Evolutionary conservation across 2,888 invertebrate genomes (phyloP), one percentile per base, ranked within the genome.

Genomic region (Cosmorhoe ocellata): DNA sequence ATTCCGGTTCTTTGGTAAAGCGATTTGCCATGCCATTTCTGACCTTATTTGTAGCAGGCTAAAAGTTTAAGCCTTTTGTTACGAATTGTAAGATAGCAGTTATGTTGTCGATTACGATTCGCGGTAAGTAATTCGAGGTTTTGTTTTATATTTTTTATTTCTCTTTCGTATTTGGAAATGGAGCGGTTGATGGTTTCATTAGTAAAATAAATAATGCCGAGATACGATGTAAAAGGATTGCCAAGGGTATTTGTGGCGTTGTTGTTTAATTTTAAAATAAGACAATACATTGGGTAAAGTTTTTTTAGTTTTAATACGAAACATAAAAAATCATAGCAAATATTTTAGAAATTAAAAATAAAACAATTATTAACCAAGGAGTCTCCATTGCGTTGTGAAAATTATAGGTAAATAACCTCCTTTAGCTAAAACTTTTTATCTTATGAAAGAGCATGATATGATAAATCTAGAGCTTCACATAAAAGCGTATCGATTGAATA

Each of bases 31-130:
- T 5, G 10, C 38, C n/a, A 46, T 46, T 46, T 34, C 34, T 31
- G 13, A 39, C 45, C 46, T 39, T 50, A 46, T 54, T 39, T 12
- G 9, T 7, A 34, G 7, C 1, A 0, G 0, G 0, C 1, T 37
- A 40, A 13, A n/a, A 45, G 53, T 41, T 38, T 30, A 41, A 43
- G 27, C 32, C 8, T 24, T 27, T 42, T 39, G 18, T 14, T 44
- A 31, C 26, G 13, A 41, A 45, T 57, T 31, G 46, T 52, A 51
- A 43, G 40, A 44, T 50, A 51, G 54, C 56, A 57, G 59, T 57
- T 58, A 61, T 61, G 56, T 50, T 32, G 47, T 43, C 59, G 53
- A 59, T 61, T 61, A 59, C 51, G 57, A 48, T 58, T 56, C 51
- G 51, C 47, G 51, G 60, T 61, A 55, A 52, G 58, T 56, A 54